A percentile compares a stretch with the other conserved stretches of the same genome.
Evolutionary conservation across 2,113 vertebrate species (phyloP).

Genomic region (Tragelaphus scriptus): DNA sequence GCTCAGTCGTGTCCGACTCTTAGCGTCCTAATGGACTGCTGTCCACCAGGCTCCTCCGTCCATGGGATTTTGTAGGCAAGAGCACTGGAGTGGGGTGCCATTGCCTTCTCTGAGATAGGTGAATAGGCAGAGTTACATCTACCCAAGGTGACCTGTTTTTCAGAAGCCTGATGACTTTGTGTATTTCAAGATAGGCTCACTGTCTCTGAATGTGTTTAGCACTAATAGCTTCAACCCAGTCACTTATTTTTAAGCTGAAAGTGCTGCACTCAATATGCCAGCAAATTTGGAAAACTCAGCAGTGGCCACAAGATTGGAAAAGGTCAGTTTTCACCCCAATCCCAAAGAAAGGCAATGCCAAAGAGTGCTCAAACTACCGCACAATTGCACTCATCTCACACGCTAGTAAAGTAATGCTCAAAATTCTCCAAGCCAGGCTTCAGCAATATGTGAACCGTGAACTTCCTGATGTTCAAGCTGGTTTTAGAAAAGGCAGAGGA

Average conservation of each 20-base stretch:
- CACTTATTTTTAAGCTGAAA: constrained; percentile 38
- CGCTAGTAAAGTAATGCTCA: too few relatives aligned
- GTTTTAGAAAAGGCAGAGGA: too few relatives aligned
- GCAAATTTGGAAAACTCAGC: too few relatives aligned
- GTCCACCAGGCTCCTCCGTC: not conserved
- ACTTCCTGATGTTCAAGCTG: too few relatives aligned
- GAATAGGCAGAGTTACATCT: not conserved
- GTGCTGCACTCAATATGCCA: too few relatives aligned
- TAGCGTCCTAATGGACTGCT: not conserved
- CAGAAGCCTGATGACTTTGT: not conserved
- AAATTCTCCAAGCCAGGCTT: too few relatives aligned
- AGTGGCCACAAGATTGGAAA: too few relatives aligned
- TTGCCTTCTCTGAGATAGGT: not conserved
- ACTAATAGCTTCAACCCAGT: not conserved
- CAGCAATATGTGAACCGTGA: too few relatives aligned
- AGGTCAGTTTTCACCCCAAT: too few relatives aligned
- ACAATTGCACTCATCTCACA: too few relatives aligned
- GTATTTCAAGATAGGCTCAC: not conserved
- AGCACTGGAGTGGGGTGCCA: not conserved
- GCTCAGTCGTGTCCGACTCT: not conserved
- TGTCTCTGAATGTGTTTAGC: not conserved
- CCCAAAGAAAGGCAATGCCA: too few relatives aligned
- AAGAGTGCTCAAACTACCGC: too few relatives aligned
- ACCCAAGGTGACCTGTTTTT: not conserved
- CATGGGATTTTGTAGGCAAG: not conserved